A percentile compares a stretch with the other conserved stretches of the same genome.
These are phyloP conservation scores for Cartodere bifasciata DNA, from an alignment of 2,888 invertebrate genomes.

Conservation along the genomic window DNA sequence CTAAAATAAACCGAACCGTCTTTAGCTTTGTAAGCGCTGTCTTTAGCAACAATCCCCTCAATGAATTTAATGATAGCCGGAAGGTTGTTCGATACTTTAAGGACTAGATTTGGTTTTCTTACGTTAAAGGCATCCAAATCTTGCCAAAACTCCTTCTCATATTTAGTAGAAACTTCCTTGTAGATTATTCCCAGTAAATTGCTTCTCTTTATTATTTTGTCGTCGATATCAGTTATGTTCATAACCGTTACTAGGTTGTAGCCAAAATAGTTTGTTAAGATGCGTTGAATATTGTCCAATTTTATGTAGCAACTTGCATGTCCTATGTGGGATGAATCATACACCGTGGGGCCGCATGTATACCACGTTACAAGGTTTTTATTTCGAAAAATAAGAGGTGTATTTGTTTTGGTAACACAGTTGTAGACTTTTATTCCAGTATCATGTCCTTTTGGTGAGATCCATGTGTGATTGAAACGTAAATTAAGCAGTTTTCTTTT, in stretches of 20 bases:
- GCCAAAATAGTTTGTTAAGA: conserved; percentile 62
- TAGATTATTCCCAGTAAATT: conserved; percentile 41
- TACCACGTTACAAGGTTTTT: conserved; percentile 70
- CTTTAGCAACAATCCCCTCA: conserved; percentile 46
- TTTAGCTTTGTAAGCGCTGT: conserved; percentile 53
- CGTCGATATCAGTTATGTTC: conserved; percentile 91
- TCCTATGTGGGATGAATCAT: conserved; percentile 82
- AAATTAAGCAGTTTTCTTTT: too few relatives aligned
- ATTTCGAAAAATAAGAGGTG: conserved; percentile 57
- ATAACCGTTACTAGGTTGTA: conserved; percentile 70
- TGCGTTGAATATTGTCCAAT: conserved; percentile 75
- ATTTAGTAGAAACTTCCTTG: conserved; percentile 44
- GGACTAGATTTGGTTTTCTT: conserved; percentile 52
- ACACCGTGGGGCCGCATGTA: conserved; percentile 90
- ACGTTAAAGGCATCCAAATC: conserved; percentile 65
- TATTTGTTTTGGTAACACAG: conserved; percentile 52
- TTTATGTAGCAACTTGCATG: conserved; percentile 86
- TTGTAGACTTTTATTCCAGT: conserved; percentile 60
- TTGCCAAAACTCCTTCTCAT: conserved; percentile 71
- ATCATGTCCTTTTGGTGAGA: conserved; percentile 38
- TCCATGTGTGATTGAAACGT: conserved; percentile 35
- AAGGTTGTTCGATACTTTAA: conserved; percentile 73
- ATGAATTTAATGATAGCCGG: conserved; percentile 67
- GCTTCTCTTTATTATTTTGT: conserved; percentile 75
- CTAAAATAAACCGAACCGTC: conserved; percentile 82